Conservation (phyloP, 2,888 invertebrate species). For the Malacosoma neustria region DNA sequence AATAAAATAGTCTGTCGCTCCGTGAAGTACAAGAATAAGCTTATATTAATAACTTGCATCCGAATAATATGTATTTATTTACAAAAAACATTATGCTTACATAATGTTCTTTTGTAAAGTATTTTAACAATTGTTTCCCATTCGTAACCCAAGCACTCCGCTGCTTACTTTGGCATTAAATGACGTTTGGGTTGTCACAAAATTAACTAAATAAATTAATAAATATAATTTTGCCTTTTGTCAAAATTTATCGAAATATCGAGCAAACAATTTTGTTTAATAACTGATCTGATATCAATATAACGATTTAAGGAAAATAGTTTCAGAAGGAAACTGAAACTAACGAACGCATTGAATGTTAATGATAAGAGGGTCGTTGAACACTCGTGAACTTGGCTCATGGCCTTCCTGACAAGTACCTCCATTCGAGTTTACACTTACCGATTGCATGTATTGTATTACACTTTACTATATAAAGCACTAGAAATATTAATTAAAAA, state of each 20-base stretch:
- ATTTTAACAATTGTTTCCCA: no score
- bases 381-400: constrained; percentile 59
- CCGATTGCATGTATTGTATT: not conserved
- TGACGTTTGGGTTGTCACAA: no score
- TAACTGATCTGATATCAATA: not conserved
- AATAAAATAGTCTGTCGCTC: no score
- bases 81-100: no score
- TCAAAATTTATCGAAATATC: not conserved
- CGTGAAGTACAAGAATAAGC: no score
- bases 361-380: constrained; percentile 63
- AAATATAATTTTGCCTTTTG: not conserved
- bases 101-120: no score
- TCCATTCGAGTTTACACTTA: not conserved
- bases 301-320: not conserved
- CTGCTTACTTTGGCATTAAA: no score
- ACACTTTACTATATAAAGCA: not conserved
- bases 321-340: constrained; percentile 1
- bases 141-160: no score
- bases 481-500: not conserved
- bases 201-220: no score
- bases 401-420: constrained; percentile 44
- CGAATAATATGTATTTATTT: no score
- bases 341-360: constrained; percentile 49
- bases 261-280: not conserved
- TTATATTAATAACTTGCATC: no score